A percentile compares a stretch with the other conserved stretches of the same genome.
Conservation (phyloP, 1,140 invertebrate genomes). For the Dermatophagoides farinae region DNA sequence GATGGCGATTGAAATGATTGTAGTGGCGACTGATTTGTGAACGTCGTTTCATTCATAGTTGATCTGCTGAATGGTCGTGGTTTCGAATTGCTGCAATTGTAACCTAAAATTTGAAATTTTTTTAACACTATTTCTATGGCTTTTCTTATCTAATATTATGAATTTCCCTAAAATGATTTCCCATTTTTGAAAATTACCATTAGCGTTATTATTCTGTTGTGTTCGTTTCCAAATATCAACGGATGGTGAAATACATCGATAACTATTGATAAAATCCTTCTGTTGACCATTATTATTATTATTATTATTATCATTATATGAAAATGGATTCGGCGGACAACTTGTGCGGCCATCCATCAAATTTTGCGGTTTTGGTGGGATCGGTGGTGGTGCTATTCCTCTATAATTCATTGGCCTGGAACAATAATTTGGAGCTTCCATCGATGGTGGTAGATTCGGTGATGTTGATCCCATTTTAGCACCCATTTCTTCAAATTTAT, state of each 20-base stretch:
- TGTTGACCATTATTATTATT: neutral
- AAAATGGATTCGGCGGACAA: neutral
- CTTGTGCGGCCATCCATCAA: neutral
- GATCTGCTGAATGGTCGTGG: neutral
- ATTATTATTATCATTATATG: neutral
- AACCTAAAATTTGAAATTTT: too few species aligned
- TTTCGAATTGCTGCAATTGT: too few species aligned
- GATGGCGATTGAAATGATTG: too few species aligned
- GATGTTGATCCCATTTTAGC: neutral
- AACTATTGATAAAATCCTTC: neutral
- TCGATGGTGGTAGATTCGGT: neutral
- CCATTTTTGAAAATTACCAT: too few species aligned
- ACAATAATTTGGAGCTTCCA: neutral
- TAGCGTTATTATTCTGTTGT: neutral
- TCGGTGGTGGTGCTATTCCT: neutral
- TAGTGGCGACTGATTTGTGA: too few species aligned
- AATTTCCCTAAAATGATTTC: too few species aligned
- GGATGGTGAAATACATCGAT: neutral
- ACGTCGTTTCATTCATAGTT: too few species aligned
- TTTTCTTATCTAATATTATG: too few species aligned
- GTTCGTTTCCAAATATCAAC: neutral
- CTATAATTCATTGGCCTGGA: neutral
- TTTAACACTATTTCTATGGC: too few species aligned
- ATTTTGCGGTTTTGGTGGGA: neutral
- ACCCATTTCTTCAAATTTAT: conserved; percentile 3